Percentiles rank a stretch among this genome's conserved stretches.
phyloP scores from a whole-genome alignment of 2,888 invertebrate species.

The Rambutsinella grinnellia region DNA sequence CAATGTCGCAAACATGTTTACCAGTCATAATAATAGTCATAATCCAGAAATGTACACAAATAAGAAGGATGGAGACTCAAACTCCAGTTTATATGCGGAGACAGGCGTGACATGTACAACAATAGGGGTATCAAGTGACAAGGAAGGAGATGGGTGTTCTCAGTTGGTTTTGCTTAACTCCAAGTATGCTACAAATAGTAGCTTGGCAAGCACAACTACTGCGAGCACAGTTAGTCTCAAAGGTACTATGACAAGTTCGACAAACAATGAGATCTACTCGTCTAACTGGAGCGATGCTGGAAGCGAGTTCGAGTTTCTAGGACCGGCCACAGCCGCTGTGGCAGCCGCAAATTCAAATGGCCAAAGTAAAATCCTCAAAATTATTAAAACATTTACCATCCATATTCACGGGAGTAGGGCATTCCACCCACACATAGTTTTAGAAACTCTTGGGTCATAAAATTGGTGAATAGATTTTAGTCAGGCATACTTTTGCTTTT shows the following conservation, averaged over 20 bases:
- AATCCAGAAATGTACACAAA: neutral
- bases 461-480: conserved; percentile 26
- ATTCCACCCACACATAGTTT: neutral
- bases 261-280: conserved; percentile 32
- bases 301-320: conserved; percentile 66
- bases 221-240: conserved; percentile 9
- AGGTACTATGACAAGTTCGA: conserved; percentile 12
- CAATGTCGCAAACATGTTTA: neutral
- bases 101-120: no score
- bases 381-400: neutral
- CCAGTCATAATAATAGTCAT: conserved; percentile 11
- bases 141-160: conserved; percentile 6
- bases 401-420: neutral
- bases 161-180: conserved; percentile 27
- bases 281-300: conserved; percentile 66
- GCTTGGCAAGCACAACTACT: conserved; percentile 20
- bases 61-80: conserved; percentile 21
- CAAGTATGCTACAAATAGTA: conserved; percentile 20
- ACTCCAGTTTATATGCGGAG: conserved; percentile 42
- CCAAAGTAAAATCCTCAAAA: conserved; percentile 34
- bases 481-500: neutral
- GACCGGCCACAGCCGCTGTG: conserved; percentile 34
- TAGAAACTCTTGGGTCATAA: conserved; percentile 17
- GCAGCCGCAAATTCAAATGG: conserved; percentile 26
- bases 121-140: conserved; percentile 17